Evolutionary conservation across 2,888 invertebrate species (phyloP).

Genomic region (Ptycholaimellus sp.): DNA sequence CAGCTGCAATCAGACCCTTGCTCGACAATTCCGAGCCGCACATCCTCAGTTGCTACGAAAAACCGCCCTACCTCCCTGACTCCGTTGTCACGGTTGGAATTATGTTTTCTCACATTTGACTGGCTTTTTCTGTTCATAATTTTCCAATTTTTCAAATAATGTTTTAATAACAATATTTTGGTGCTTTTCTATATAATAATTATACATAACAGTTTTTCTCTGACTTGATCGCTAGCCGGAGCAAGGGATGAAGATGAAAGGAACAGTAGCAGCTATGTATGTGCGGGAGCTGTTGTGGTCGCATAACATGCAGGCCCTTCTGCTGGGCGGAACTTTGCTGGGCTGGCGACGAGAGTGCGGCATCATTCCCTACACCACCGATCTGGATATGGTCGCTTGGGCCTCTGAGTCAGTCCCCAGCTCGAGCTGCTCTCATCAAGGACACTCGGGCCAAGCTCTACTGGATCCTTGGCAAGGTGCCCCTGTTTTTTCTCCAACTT

Average conservation of each 20-base stretch:
- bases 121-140: background rate
- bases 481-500: no score
- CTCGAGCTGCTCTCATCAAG: background rate
- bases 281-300: background rate
- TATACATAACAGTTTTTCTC: no score
- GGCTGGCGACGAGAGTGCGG: constrained; percentile 6
- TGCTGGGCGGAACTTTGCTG: constrained; percentile 2
- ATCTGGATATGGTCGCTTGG: constrained; percentile 5
- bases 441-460: constrained; percentile 2
- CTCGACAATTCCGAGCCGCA: background rate
- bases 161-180: no score
- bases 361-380: constrained; percentile 6
- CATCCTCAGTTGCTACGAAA: background rate
- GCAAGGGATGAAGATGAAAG: no score
- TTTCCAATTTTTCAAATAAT: no score
- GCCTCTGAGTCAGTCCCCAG: constrained; percentile 1
- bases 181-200: no score
- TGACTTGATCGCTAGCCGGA: no score
- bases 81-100: background rate
- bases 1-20: background rate
- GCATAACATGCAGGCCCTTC: background rate
- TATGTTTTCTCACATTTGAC: background rate
- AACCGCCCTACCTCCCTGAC: background rate
- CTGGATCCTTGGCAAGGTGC: constrained; percentile 7
- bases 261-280: background rate